A percentile compares a stretch with the other conserved stretches of the same genome.
These are phyloP conservation scores for Meganola albula DNA, from an alignment of 2,888 invertebrate genomes.

Conservation along the genomic window DNA sequence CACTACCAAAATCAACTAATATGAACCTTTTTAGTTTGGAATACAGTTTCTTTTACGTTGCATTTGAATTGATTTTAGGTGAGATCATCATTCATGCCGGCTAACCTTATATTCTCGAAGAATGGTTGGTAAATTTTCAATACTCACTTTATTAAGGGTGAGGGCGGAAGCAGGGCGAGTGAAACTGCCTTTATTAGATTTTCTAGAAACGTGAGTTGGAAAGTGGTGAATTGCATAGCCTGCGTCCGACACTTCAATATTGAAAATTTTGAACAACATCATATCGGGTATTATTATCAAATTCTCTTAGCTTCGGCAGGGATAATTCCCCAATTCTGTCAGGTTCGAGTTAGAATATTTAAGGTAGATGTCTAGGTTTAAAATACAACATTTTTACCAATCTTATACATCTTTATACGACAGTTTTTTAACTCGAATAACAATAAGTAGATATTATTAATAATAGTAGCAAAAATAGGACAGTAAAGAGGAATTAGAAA, in stretches of 20 bases:
- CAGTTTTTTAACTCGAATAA: too few relatives aligned
- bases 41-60: slow-evolving; percentile 30
- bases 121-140: slow-evolving; percentile 79
- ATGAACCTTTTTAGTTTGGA: slow-evolving; percentile 13
- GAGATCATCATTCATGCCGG: slow-evolving; percentile 52
- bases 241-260: slow-evolving; percentile 55
- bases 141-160: slow-evolving; percentile 76
- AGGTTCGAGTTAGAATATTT: too few relatives aligned
- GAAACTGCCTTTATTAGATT: slow-evolving; percentile 74
- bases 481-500: too few relatives aligned
- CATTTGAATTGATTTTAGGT: slow-evolving; percentile 31
- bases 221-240: slow-evolving; percentile 47
- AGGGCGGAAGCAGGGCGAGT: slow-evolving; percentile 61
- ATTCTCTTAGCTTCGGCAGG: too few relatives aligned
- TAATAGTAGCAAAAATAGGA: too few relatives aligned
- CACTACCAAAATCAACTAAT: slow-evolving; percentile 6
- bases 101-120: slow-evolving; percentile 74
- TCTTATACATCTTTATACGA: too few relatives aligned
- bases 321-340: too few relatives aligned
- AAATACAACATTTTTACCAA: too few relatives aligned
- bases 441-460: too few relatives aligned
- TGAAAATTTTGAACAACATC: slow-evolving; percentile 38
- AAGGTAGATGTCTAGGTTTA: too few relatives aligned
- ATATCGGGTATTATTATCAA: too few relatives aligned
- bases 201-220: slow-evolving; percentile 61